Evolutionary conservation across 2,888 invertebrate species (phyloP).

Genomic region (Leptothorax acervorum): DNA sequence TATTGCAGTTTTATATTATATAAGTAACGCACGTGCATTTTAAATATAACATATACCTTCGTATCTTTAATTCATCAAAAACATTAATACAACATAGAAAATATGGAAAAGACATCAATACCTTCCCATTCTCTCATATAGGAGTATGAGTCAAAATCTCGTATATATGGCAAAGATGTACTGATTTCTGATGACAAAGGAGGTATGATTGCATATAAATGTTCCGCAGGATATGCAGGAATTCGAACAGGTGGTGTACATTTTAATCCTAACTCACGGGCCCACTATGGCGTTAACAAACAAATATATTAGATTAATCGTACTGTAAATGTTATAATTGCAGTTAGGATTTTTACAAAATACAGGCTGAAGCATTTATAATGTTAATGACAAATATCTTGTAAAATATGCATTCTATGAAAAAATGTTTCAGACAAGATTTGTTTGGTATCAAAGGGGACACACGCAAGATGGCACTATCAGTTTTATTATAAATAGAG

Average conservation of each 20-base stretch:
- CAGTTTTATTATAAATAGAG: too few species aligned
- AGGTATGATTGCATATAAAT: constrained; percentile 89
- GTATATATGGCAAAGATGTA: constrained; percentile 86
- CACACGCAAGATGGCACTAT: too few species aligned
- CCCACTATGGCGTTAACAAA: constrained; percentile 86
- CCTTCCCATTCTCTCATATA: constrained; percentile 88
- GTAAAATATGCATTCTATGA: too few species aligned
- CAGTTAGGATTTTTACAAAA: background rate
- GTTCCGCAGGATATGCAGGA: constrained; percentile 90
- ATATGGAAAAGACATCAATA: constrained; percentile 43
- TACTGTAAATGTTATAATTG: background rate
- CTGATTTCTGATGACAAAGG: constrained; percentile 82
- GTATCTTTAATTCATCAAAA: background rate
- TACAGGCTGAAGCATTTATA: too few species aligned
- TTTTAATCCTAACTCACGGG: constrained; percentile 88
- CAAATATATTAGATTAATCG: constrained; percentile 25
- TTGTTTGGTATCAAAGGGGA: too few species aligned
- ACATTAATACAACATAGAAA: background rate
- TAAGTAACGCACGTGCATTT: background rate
- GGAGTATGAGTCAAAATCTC: constrained; percentile 89
- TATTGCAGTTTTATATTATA: constrained; percentile 8
- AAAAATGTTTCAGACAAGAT: too few species aligned
- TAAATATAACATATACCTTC: constrained; percentile 7
- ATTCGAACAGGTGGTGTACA: constrained; percentile 88
- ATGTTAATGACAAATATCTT: too few species aligned